phyloP scores from a whole-genome alignment of 1,140 invertebrate genomes.

The Lethocerus indicus region DNA sequence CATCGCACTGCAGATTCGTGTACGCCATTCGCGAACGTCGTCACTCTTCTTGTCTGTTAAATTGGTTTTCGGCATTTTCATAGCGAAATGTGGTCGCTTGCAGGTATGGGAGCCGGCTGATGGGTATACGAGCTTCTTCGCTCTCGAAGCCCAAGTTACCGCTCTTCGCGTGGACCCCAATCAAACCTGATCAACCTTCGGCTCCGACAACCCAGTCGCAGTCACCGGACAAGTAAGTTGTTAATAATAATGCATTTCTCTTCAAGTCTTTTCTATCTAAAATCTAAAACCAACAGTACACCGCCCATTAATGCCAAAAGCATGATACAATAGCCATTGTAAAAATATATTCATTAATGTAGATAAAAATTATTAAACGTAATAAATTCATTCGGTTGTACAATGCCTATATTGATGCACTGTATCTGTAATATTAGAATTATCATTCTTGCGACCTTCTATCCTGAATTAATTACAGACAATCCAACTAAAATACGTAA shows the following conservation, averaged over 20 bases:
- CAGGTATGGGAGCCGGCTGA: constrained; percentile 18
- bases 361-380: not conserved
- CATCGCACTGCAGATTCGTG: too few relatives aligned
- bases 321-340: not conserved
- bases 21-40: too few relatives aligned
- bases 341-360: not conserved
- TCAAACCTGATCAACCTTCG: constrained; percentile 1
- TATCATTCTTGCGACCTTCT: too few relatives aligned
- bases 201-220: too few relatives aligned
- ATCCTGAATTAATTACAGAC: too few relatives aligned
- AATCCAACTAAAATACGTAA: too few relatives aligned
- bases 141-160: constrained; percentile 46
- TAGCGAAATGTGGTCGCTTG: too few relatives aligned
- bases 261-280: not conserved
- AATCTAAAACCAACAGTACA: not conserved
- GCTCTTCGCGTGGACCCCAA: constrained; percentile 46
- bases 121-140: constrained; percentile 32
- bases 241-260: not conserved
- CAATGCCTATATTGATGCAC: too few relatives aligned
- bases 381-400: too few relatives aligned
- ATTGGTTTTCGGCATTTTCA: too few relatives aligned
- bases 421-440: too few relatives aligned
- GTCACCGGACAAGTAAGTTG: not conserved
- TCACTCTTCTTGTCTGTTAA: too few relatives aligned
- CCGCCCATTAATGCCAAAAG: not conserved